Conservation (phyloP, 1,140 invertebrate genomes). For the Charaxes varanes region DNA sequence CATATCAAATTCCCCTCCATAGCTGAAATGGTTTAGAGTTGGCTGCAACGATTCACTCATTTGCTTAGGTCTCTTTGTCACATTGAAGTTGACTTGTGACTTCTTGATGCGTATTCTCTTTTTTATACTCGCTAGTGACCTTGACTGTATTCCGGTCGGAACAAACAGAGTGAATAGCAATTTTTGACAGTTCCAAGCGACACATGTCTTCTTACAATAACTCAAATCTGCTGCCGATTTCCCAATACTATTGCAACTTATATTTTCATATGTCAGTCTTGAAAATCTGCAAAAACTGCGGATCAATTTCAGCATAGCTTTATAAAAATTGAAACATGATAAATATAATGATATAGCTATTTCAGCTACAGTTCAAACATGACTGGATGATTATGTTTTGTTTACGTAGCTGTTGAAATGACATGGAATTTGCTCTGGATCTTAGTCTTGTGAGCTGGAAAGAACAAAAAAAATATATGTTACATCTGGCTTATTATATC, state of each 20-base stretch:
- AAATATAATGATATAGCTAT: constrained; percentile 20
- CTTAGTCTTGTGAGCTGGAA: constrained; percentile 42
- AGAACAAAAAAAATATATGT: constrained; percentile 44
- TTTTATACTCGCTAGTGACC: constrained; percentile 32
- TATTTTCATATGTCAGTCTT: constrained; percentile 46
- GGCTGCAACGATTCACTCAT: constrained; percentile 51
- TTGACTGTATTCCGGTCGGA: constrained; percentile 23
- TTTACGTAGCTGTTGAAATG: constrained; percentile 24
- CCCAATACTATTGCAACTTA: constrained; percentile 39
- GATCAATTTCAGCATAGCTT: constrained; percentile 66
- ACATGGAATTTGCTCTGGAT: constrained; percentile 62
- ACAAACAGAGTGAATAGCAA: constrained; percentile 20
- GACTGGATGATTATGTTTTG: constrained; percentile 14
- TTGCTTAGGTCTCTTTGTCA: constrained; percentile 27
- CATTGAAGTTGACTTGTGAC: constrained; percentile 30
- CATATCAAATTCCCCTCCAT: constrained; percentile 45
- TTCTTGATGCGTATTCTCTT: constrained; percentile 38
- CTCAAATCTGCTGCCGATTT: constrained; percentile 36
- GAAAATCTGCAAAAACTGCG: constrained; percentile 65
- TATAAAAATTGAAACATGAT: constrained; percentile 44
- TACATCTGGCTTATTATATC: too few species aligned
- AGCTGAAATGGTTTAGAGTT: constrained; percentile 31
- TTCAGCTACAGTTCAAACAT: constrained; percentile 17
- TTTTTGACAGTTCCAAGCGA: constrained; percentile 24
- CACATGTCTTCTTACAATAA: constrained; percentile 44